These are phyloP conservation scores for Caenorhabditis sinica DNA, from an alignment of 2,888 invertebrate species.

Conservation along the genomic window DNA sequence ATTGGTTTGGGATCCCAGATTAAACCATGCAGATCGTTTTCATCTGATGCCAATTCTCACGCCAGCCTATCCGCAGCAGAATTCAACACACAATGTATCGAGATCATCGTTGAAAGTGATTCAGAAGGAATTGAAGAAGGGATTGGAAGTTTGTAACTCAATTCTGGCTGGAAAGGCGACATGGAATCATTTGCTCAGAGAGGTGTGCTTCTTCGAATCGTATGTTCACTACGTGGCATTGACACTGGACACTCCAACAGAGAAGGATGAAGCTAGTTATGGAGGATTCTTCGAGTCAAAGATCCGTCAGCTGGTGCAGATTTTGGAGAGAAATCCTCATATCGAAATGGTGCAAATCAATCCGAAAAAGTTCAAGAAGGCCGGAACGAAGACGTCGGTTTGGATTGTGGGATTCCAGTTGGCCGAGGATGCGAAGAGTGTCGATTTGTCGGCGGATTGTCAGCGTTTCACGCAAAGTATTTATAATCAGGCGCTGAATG, in stretches of 20 bases:
- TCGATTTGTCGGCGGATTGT: slow-evolving; percentile 17
- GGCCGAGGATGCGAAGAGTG: slow-evolving; percentile 1
- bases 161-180: slow-evolving; percentile 90
- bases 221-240: slow-evolving; percentile 89
- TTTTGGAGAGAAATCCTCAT: slow-evolving; percentile 91
- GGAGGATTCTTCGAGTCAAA: slow-evolving; percentile 90
- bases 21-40: not conserved
- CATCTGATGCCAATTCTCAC: slow-evolving; percentile 95
- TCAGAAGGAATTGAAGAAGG: slow-evolving; percentile 92
- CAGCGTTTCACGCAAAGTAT: slow-evolving; percentile 13
- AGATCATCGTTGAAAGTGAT: slow-evolving; percentile 94
- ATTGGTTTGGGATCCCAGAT: slow-evolving; percentile 92
- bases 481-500: not conserved
- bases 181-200: slow-evolving; percentile 96
- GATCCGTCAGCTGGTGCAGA: slow-evolving; percentile 93
- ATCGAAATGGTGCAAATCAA: slow-evolving; percentile 96
- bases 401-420: slow-evolving; percentile 34
- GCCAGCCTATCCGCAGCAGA: slow-evolving; percentile 99
- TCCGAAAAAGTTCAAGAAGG: slow-evolving; percentile 89
- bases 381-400: not conserved
- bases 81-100: slow-evolving; percentile 98
- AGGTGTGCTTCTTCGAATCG: slow-evolving; percentile 89
- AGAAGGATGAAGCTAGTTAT: slow-evolving; percentile 78
- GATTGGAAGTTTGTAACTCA: slow-evolving; percentile 88
- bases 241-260: slow-evolving; percentile 83